A percentile compares a stretch with the other conserved stretches of the same genome.
phyloP scores from a whole-genome alignment of 1,140 invertebrate species.

The Trichonephila inaurata region DNA sequence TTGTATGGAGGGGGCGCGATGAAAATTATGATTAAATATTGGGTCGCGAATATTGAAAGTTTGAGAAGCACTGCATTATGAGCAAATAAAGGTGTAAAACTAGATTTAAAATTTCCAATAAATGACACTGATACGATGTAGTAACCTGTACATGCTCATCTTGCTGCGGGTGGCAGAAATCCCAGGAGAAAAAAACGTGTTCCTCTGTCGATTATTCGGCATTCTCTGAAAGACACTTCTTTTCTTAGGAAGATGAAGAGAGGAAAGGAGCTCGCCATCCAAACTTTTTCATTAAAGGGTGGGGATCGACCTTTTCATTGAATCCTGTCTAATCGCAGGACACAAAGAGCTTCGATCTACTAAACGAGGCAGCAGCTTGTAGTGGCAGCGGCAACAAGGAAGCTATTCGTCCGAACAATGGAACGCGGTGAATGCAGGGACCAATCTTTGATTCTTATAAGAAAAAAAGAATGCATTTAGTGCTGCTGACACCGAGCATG shows the following conservation, averaged over 20 bases:
- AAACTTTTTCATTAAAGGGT: not conserved
- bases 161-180: not conserved
- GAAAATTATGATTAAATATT: too few relatives aligned
- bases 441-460: not conserved
- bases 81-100: not conserved
- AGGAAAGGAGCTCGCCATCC: not conserved
- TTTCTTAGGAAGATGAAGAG: not conserved
- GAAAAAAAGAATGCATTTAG: not conserved
- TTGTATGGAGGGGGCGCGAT: too few relatives aligned
- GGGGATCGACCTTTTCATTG: conserved; percentile 22
- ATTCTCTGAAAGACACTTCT: not conserved
- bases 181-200: not conserved
- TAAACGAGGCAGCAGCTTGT: conserved; percentile 19
- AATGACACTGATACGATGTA: not conserved
- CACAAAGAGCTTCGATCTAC: conserved; percentile 21
- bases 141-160: not conserved
- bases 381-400: conserved; percentile 21
- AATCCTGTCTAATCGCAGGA: not conserved
- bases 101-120: not conserved
- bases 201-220: not conserved
- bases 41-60: too few relatives aligned
- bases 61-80: too few relatives aligned
- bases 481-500: not conserved
- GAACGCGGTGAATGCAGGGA: not conserved
- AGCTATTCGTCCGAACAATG: not conserved